Conservation (phyloP, 2,888 invertebrate genomes). For the Seira musarum region DNA sequence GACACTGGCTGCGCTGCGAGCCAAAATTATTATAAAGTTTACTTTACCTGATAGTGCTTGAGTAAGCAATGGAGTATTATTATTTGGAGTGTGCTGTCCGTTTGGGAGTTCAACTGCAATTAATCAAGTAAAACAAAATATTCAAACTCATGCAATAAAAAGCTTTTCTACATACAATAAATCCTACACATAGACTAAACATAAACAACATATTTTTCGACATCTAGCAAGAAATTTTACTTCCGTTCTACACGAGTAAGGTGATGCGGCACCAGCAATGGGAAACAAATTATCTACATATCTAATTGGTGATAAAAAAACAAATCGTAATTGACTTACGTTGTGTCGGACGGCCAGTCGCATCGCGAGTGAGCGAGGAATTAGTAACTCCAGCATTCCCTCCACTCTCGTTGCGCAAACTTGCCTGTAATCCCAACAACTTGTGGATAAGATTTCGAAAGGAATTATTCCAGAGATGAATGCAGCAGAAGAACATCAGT, state of each 20-base stretch:
- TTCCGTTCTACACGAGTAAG: too few relatives aligned
- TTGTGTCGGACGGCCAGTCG: slow-evolving; percentile 68
- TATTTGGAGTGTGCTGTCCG: slow-evolving; percentile 96
- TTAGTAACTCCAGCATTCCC: slow-evolving; percentile 67
- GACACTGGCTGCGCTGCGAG: slow-evolving; percentile 62
- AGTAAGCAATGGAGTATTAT: slow-evolving; percentile 95
- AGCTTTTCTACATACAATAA: background rate
- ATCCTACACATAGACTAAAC: too few relatives aligned
- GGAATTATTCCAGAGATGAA: slow-evolving; percentile 39
- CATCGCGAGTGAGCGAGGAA: slow-evolving; percentile 66
- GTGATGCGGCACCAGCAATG: too few relatives aligned
- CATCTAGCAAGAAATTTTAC: too few relatives aligned
- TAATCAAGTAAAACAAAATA: slow-evolving; percentile 74
- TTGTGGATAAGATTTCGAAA: slow-evolving; percentile 66
- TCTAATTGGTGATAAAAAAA: too few relatives aligned
- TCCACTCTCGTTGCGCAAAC: slow-evolving; percentile 67
- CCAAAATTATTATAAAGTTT: slow-evolving; percentile 48
- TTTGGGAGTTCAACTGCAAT: slow-evolving; percentile 95
- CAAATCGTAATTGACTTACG: slow-evolving; percentile 63
- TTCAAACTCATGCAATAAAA: slow-evolving; percentile 29
- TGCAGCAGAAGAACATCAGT: slow-evolving; percentile 41
- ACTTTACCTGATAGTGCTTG: slow-evolving; percentile 93
- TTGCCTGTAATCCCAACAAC: slow-evolving; percentile 69
- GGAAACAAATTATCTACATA: too few relatives aligned
- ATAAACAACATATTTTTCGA: too few relatives aligned